Base-by-base conservation (phyloP, 2,113 vertebrate genomes). In the Cariama cristata region DNA sequence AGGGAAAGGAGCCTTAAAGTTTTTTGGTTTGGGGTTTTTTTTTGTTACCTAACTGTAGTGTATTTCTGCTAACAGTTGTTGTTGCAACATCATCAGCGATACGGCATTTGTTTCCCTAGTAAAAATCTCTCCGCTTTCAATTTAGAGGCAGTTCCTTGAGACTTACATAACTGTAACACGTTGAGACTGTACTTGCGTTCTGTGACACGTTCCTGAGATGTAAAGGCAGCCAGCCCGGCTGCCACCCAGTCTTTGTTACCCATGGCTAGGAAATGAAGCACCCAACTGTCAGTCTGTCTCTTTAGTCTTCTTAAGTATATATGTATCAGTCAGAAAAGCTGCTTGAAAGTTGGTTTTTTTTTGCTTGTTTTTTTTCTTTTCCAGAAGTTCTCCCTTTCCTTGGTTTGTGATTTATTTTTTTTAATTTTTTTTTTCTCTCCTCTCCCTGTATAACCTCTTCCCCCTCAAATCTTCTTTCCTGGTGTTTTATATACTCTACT, bases 181-280 rank as follows among this genome's bases (percentile, higher is more conserved):
- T 93, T 79, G 66, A 91, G 90, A 88, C 87, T 87, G 5, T 33
- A 49, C 74, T 91, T 53, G 33, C 17, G 44, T 93, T 83, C 95
- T 85, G 40, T 79, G 88, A 79, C 81, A 79, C 2, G 3, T 94
- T 95, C 81, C 30, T 77, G 66, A 94, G 80, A 77, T 85, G 81
- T 82, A 72, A 87, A 96, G 77, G 89, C 87, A 96, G 85, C 69
- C 66, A 87, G 55, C 69, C 66, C 28, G 5, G 69, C 92, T 94
- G 74, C 85, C 69, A 72, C 81, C 58, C 7, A 18, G 67, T 64
- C 88, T 85, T 79, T 71, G 52, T 64, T 90, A 83, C 15, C 71
- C 12, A 4, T 13, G 21, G n/a, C 47, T 76, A 6, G 49, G 40
- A 95, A 72, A 81, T 22, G 44, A 85, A 93, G 71, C 35, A 72